phyloP scores from a whole-genome alignment of 23 tunicate species.

The Trididemnum clinides region DNA sequence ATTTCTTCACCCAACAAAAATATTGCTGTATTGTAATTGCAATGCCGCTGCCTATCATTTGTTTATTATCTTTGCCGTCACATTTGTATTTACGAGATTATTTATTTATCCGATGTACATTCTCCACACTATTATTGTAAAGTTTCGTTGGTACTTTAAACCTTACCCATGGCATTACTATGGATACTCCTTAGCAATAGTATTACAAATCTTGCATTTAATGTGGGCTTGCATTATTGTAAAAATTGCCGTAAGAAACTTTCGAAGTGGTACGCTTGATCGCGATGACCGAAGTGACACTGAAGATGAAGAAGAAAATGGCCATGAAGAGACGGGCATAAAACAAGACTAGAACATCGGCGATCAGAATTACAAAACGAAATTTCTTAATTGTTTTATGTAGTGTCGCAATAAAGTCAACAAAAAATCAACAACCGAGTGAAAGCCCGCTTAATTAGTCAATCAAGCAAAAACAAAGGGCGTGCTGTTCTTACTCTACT shows the following conservation, averaged over 20 bases:
- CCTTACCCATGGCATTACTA: slow-evolving; percentile 41
- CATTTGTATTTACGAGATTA: slow-evolving; percentile 8
- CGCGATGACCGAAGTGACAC: slow-evolving; percentile 55
- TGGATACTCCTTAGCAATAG: slow-evolving; percentile 48
- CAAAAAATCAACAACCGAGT: too few relatives aligned
- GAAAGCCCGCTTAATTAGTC: too few relatives aligned
- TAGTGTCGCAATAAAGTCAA: too few relatives aligned
- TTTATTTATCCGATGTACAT: slow-evolving; percentile 1
- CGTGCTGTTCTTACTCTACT: too few relatives aligned
- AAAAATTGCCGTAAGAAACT: slow-evolving; percentile 44
- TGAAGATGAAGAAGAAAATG: not conserved
- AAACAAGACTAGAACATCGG: not conserved
- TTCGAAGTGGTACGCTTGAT: slow-evolving; percentile 10
- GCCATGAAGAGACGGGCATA: not conserved
- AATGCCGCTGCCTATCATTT: not conserved
- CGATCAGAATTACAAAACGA: too few relatives aligned
- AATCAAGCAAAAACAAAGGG: too few relatives aligned
- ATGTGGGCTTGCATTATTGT: slow-evolving; percentile 63
- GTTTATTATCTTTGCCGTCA: not conserved
- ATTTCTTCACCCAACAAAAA: slow-evolving; percentile 9
- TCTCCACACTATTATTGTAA: slow-evolving; percentile 28
- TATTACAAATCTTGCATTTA: slow-evolving; percentile 40
- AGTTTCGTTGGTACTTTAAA: not conserved
- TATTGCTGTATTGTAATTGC: not conserved
- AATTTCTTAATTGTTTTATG: too few relatives aligned